phyloP scores from a whole-genome alignment of 2,797 vertebrate species.

The Kryptopterus vitreolus region DNA sequence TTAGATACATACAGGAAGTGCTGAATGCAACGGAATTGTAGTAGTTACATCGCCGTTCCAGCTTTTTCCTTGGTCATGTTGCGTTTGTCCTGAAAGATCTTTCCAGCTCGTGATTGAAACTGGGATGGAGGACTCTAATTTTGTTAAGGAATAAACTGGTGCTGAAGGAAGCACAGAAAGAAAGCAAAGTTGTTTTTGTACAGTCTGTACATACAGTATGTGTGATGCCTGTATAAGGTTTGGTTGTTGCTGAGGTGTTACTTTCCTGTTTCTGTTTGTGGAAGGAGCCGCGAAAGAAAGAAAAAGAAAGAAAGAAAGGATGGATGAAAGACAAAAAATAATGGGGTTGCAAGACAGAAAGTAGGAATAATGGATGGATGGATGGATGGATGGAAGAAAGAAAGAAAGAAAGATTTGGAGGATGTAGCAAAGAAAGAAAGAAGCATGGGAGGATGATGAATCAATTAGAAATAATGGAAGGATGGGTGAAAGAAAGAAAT shows the following conservation, averaged over 20 bases:
- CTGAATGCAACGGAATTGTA: neutral
- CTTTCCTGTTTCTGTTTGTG: too few species aligned
- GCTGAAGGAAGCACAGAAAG: neutral
- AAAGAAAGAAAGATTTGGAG: too few species aligned
- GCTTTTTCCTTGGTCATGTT: neutral
- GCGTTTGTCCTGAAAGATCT: neutral
- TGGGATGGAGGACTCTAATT: neutral
- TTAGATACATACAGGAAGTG: neutral
- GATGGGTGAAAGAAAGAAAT: too few species aligned
- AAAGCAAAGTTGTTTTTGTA: neutral
- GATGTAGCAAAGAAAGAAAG: too few species aligned
- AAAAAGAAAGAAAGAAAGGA: too few species aligned
- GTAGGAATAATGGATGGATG: too few species aligned
- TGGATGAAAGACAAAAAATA: too few species aligned
- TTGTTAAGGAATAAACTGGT: neutral
- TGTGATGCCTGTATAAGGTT: neutral
- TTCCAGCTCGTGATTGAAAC: neutral
- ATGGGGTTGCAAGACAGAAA: too few species aligned
- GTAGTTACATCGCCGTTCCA: neutral
- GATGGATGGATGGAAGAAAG: too few species aligned
- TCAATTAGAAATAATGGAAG: too few species aligned
- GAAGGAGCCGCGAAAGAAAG: too few species aligned
- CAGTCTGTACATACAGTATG: neutral
- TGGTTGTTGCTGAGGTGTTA: neutral
- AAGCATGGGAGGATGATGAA: too few species aligned